phyloP scores from a whole-genome alignment of 2,797 vertebrate species.

The Tenualosa ilisha region DNA sequence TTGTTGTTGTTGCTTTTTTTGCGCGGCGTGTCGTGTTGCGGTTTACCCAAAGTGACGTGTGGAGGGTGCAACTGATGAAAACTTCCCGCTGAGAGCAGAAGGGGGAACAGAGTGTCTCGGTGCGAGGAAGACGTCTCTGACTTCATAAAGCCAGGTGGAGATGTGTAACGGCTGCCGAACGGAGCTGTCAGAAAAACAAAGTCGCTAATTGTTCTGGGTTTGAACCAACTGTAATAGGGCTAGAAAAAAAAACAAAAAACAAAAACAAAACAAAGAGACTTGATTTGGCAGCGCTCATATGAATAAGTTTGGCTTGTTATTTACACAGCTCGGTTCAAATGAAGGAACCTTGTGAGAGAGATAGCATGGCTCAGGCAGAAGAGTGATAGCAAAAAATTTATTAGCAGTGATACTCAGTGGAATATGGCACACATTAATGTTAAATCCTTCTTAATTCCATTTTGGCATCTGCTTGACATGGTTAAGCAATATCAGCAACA shows the following conservation, averaged over 20 bases:
- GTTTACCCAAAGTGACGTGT: slow-evolving; percentile 14
- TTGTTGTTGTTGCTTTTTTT: not conserved
- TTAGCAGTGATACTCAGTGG: not conserved
- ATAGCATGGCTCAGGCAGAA: not conserved
- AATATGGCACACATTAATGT: not conserved
- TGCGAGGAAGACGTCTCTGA: not conserved
- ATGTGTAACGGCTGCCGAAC: not conserved
- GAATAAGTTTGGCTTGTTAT: not conserved
- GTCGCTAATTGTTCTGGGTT: not conserved
- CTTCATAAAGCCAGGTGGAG: not conserved
- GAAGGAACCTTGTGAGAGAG: not conserved
- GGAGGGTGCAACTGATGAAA: not conserved
- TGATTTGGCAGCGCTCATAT: not conserved
- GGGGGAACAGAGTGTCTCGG: slow-evolving; percentile 1
- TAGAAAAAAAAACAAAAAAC: no score
- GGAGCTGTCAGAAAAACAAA: slow-evolving; percentile 15
- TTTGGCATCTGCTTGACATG: not conserved
- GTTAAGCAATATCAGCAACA: not conserved
- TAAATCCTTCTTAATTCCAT: not conserved
- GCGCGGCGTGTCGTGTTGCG: not conserved
- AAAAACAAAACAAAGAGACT: not conserved
- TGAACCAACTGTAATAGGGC: not conserved
- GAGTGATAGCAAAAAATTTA: not conserved
- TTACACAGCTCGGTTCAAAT: slow-evolving; percentile 12
- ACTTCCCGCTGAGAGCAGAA: not conserved